Conservation (phyloP, 2,888 invertebrate species). For the Drosophila atripex region DNA sequence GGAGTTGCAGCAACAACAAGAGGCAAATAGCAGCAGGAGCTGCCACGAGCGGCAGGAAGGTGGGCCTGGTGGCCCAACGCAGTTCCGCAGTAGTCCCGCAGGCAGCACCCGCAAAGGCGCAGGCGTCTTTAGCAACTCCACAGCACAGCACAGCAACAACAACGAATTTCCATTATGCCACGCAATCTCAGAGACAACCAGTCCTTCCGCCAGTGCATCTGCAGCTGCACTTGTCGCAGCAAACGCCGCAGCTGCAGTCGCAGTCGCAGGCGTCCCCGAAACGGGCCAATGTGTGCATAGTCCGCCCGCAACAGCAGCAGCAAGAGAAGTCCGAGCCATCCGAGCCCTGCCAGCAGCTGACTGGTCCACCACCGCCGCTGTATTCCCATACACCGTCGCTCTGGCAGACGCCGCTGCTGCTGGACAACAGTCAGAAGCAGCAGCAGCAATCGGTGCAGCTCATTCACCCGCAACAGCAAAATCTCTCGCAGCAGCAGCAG, state of each 20-base stretch:
- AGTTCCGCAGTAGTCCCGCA: conserved; percentile 21
- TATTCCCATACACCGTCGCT: conserved; percentile 78
- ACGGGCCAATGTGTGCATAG: conserved; percentile 76
- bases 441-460: conserved; percentile 52
- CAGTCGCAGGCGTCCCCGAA: conserved; percentile 67
- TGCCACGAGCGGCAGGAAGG: conserved; percentile 38
- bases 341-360: conserved; percentile 45
- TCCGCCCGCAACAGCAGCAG: conserved; percentile 78
- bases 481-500: conserved; percentile 78
- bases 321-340: conserved; percentile 48
- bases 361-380: conserved; percentile 65
- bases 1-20: conserved; percentile 34
- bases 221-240: conserved; percentile 62
- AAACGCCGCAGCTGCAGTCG: conserved; percentile 49
- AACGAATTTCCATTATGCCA: conserved; percentile 78
- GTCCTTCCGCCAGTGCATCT: conserved; percentile 48
- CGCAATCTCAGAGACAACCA: conserved; percentile 71
- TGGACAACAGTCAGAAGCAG: conserved; percentile 70
- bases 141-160: conserved; percentile 43
- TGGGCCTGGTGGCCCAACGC: conserved; percentile 37
- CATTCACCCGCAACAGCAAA: conserved; percentile 75
- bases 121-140: conserved; percentile 70
- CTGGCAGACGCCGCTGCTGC: conserved; percentile 80
- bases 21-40: conserved; percentile 34
- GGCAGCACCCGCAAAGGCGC: conserved; percentile 66